Evolutionary conservation across 2,113 vertebrate genomes (phyloP), one percentile per base, ranked within the genome.

Genomic region (Peucedramus taeniatus): DNA sequence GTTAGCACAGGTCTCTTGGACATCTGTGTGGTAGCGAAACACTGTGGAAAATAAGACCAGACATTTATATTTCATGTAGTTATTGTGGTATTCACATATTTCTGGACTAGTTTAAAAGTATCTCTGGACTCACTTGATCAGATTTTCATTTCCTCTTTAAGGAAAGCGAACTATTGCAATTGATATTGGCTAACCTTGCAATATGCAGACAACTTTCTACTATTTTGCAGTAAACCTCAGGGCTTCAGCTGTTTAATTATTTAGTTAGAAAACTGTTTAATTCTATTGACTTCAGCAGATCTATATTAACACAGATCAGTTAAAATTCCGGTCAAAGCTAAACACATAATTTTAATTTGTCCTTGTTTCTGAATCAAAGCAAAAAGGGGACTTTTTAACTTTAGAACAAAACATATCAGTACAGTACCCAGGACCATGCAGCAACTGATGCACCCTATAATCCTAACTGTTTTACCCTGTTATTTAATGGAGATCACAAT

Each of bases 11-110:
- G 97, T 99, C 91, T 99, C 98, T 22, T 97, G 98, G 70, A 96
- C 94, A 33, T 98, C 98, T 3, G 98, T 98, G 93, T 98, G 98
- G 97, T 99, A 99, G 10, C 98, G 98, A 92, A 99, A 99, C 64
- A 99, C 99, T 99, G 96, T 22, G 84, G 47, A 91, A 83, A 93
- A 45, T 6, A 83, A 66, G 30, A 87, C 5, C n/a, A 90, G 65
- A 80, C 11, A 39, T 22, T 82, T 27, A 68, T 1, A 22, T 5
- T 42, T 65, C 26, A 31, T 11, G 8, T 28, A 45, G 49, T 68
- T 68, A 39, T 15, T 33, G 11, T 5, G 30, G 15, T 35, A 51
- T 27, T 60, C 78, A 92, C 26, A 44, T 21, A 64, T 7, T 31
- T 13, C 28, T 39, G 28, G 28, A 47, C 63, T 51, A 15, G 20